Conservation (phyloP, 1,140 invertebrate genomes). For the Battus philenor region DNA sequence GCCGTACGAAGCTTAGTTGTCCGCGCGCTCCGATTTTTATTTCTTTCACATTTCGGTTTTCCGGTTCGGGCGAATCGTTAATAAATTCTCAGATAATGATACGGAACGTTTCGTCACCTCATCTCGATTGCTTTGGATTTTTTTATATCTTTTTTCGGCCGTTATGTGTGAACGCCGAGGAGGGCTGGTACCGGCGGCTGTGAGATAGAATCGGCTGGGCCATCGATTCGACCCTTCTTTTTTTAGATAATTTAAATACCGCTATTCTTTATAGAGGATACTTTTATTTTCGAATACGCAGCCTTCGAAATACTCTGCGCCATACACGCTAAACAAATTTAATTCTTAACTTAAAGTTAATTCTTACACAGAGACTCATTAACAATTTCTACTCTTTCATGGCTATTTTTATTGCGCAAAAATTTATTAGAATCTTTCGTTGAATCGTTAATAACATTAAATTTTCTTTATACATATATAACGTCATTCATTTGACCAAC, state of each 20-base stretch:
- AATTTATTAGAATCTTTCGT: no score
- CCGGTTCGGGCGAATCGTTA: constrained; percentile 72
- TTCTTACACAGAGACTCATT: no score
- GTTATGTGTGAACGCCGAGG: constrained; percentile 65
- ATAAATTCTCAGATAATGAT: constrained; percentile 76
- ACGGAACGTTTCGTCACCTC: constrained; percentile 75
- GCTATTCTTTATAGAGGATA: constrained; percentile 58
- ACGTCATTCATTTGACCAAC: no score
- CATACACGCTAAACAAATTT: no score
- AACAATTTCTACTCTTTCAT: no score
- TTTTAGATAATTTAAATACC: constrained; percentile 68
- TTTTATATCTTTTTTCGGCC: constrained; percentile 49
- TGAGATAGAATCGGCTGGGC: constrained; percentile 60
- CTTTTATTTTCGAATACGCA: constrained; percentile 40
- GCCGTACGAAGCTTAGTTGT: constrained; percentile 68
- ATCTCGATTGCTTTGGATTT: constrained; percentile 67
- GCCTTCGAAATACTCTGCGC: constrained; percentile 26
- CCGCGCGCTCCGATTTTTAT: constrained; percentile 73
- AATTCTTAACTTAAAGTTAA: no score
- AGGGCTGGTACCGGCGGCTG: constrained; percentile 43
- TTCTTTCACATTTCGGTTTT: constrained; percentile 75
- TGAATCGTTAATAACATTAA: no score
- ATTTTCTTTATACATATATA: no score
- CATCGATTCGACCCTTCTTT: constrained; percentile 54
- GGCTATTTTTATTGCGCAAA: no score